These are phyloP conservation scores for Picathartes gymnocephalus DNA, from an alignment of 2,113 vertebrate species.

Conservation along the genomic window DNA sequence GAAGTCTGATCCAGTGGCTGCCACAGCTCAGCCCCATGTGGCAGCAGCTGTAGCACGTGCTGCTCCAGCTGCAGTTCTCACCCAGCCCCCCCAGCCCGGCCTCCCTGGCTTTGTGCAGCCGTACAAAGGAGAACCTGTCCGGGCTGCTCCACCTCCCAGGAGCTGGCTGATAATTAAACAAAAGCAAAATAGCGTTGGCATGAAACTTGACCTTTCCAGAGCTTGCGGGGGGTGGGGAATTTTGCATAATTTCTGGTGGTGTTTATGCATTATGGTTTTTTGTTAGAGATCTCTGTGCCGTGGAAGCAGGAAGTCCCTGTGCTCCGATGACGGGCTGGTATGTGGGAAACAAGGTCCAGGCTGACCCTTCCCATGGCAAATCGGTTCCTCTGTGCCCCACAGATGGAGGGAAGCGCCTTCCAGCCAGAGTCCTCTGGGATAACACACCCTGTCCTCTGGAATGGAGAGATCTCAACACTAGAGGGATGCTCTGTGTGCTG, in stretches of 20 bases:
- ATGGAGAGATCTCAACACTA: not conserved
- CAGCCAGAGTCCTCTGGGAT: not conserved
- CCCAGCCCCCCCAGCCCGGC: not conserved
- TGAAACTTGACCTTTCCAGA: slow-evolving; percentile 52
- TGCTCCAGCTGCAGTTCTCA: not conserved
- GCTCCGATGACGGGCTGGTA: accelerated
- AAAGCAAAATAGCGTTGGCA: slow-evolving; percentile 33
- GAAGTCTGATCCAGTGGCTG: accelerated
- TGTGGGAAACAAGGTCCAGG: not conserved
- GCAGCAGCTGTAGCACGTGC: not conserved
- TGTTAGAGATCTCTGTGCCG: accelerated
- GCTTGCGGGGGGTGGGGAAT: not conserved
- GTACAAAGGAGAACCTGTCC: slow-evolving; percentile 39
- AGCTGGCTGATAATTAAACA: slow-evolving; percentile 63
- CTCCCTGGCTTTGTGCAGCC: slow-evolving; percentile 19
- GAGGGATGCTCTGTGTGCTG: not conserved
- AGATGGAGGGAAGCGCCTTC: not conserved
- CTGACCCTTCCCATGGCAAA: not conserved
- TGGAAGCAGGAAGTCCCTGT: not conserved
- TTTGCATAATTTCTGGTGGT: not conserved
- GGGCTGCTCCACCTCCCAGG: not conserved
- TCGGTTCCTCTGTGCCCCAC: not conserved
- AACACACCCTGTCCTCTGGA: not conserved
- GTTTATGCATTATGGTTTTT: not conserved
- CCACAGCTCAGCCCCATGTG: accelerated